Evolutionary conservation across 2,113 vertebrate genomes (phyloP).

Genomic region (Colaptes auratus): DNA sequence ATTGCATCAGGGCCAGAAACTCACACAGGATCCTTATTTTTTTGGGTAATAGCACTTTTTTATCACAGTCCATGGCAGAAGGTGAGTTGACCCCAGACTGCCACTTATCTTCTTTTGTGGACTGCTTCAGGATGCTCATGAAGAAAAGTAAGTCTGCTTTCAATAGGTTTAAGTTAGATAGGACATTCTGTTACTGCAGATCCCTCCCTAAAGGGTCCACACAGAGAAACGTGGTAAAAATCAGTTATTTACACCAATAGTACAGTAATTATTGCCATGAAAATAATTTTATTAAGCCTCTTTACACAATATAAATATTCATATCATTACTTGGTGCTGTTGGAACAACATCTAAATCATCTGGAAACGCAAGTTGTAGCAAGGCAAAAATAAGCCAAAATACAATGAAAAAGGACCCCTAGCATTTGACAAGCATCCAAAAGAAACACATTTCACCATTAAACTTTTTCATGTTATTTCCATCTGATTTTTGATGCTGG

Average conservation of each 20-base stretch:
- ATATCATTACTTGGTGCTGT: not conserved
- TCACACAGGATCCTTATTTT: not conserved
- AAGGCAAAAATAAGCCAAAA: constrained; percentile 12
- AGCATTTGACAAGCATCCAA: not conserved
- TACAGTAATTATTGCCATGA: not conserved
- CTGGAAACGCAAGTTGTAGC: not conserved
- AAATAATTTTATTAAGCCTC: not conserved
- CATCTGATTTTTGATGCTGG: constrained; percentile 44
- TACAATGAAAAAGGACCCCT: not conserved
- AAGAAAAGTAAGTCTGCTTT: not conserved
- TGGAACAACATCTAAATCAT: not conserved
- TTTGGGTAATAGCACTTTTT: not conserved
- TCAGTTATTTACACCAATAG: not conserved
- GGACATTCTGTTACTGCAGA: no score
- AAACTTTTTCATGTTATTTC: constrained; percentile 28
- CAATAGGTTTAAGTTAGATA: not conserved
- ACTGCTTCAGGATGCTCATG: not conserved
- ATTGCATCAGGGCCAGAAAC: not conserved
- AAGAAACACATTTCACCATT: constrained; percentile 14
- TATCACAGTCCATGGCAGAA: not conserved
- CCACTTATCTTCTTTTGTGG: not conserved
- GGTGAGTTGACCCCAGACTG: not conserved
- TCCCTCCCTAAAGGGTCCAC: not conserved
- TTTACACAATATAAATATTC: not conserved
- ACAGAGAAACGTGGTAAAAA: not conserved